Evolutionary conservation across 2,797 vertebrate genomes (phyloP), one percentile per base, ranked within the genome.

Genomic region (Malurus leucopterus): DNA sequence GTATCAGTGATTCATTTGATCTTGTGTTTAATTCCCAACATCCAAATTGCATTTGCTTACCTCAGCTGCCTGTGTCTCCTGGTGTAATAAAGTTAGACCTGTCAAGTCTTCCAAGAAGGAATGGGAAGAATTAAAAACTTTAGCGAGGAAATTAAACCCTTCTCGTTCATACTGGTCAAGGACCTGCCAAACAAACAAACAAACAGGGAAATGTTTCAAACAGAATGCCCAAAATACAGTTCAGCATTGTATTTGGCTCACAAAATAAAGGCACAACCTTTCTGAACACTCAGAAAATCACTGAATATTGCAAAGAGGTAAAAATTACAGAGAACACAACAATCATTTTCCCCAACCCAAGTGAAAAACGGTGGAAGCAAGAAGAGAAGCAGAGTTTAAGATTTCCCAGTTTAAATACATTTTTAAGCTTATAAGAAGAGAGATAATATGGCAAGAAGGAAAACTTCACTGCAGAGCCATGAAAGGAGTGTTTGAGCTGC

Each of bases 91-190:
- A 2, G 99, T 99, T 69, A 99, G 98, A 34, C 99, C 99, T 0
- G 99, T 99, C 95, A 99, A 96, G 94, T 99, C 99, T 96, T 99
- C 99, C 95, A 99, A 97, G 97, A 99, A 99, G 59, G 99, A 99
- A 97, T 99, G 99, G 29, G 99, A 99, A n/a, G 99, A 99, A 97
- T 99, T 99, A 95, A 99, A 99, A 94, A 99, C 99, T 90, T 99
- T 98, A 17, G 97, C 98, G 63, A 99, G 97, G 97, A 99, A 99
- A 94, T 96, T 93, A 96, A 99, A 99, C n/a, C 99, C 98, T 68
- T 99, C 99, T 75, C 81, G 97, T 94, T 99, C 98, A 41, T 99
- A 99, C 38, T 98, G 97, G 34, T 99, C 98, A 73, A 99, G 97
- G 78, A 99, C 99, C 99, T 99, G 96, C 26, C 82, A 96, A 94